A percentile compares a stretch with the other conserved stretches of the same genome.
Evolutionary conservation across 1,140 invertebrate species (phyloP).

Genomic region (Leguminivora glycinivorella): DNA sequence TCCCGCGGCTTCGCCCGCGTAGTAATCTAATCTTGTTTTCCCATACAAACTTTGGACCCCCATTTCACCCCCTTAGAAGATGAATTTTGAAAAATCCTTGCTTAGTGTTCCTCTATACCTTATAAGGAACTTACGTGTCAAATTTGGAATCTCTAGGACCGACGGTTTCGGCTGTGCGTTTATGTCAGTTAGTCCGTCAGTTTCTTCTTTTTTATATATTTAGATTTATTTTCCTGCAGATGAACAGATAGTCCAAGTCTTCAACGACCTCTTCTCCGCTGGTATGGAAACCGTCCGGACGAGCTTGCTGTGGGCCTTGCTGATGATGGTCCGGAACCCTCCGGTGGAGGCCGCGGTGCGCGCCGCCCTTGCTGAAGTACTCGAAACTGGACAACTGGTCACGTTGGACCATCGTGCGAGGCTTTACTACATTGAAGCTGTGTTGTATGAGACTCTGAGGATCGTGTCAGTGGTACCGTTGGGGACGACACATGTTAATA

Average conservation of each 20-base stretch:
- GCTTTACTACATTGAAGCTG: slow-evolving; percentile 90
- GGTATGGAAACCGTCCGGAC: slow-evolving; percentile 95
- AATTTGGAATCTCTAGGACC: too few relatives aligned
- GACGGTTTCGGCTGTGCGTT: too few relatives aligned
- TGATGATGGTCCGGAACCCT: slow-evolving; percentile 90
- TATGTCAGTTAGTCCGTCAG: too few relatives aligned
- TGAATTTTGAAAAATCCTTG: too few relatives aligned
- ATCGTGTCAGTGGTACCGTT: slow-evolving; percentile 89
- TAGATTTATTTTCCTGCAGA: slow-evolving; percentile 82
- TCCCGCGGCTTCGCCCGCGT: too few relatives aligned
- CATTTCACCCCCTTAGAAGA: too few relatives aligned
- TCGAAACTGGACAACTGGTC: slow-evolving; percentile 86
- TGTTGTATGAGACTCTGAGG: slow-evolving; percentile 88
- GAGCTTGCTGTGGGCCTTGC: slow-evolving; percentile 88
- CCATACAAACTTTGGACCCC: too few relatives aligned
- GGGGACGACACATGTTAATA: slow-evolving; percentile 89
- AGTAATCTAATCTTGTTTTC: too few relatives aligned
- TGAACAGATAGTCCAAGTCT: slow-evolving; percentile 91
- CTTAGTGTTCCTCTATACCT: too few relatives aligned
- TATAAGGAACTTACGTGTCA: too few relatives aligned
- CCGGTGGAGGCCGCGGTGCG: slow-evolving; percentile 87
- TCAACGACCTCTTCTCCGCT: slow-evolving; percentile 92
- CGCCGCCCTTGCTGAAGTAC: slow-evolving; percentile 88
- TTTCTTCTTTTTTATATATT: too few relatives aligned
- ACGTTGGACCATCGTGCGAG: slow-evolving; percentile 85